phyloP scores from a whole-genome alignment of 2,888 invertebrate genomes.

The Lepidocyrtoides sp. region DNA sequence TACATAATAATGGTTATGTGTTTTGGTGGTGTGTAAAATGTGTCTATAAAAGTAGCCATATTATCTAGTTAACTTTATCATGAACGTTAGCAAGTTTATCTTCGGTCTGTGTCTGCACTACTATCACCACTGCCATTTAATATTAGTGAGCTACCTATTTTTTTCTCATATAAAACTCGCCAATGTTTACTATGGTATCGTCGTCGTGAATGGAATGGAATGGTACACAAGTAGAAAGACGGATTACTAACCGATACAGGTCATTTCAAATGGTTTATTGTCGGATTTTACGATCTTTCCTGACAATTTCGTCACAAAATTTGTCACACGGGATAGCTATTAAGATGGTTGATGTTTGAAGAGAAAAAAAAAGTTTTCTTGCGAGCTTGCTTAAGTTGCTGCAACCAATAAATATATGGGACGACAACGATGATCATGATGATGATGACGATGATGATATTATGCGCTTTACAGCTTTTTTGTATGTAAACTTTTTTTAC shows the following conservation, averaged over 20 bases:
- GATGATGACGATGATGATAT: too few relatives aligned
- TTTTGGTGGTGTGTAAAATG: background rate
- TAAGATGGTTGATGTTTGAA: constrained; percentile 34
- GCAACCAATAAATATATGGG: background rate
- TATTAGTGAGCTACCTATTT: background rate
- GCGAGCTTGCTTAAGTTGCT: background rate
- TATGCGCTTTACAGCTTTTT: too few relatives aligned
- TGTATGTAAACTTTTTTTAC: too few relatives aligned
- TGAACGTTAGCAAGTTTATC: too few relatives aligned
- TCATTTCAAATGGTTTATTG: constrained; percentile 76
- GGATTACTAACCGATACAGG: constrained; percentile 73
- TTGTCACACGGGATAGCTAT: constrained; percentile 72
- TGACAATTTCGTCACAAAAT: constrained; percentile 77
- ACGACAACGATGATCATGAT: too few relatives aligned
- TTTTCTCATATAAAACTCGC: background rate
- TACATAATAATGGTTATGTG: background rate
- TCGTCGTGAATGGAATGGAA: too few relatives aligned
- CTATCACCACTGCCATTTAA: background rate
- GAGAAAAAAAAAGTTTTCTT: constrained; percentile 22
- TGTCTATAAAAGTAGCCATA: constrained; percentile 18
- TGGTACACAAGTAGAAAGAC: too few relatives aligned
- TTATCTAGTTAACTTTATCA: too few relatives aligned
- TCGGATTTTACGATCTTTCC: constrained; percentile 67
- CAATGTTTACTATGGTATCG: too few relatives aligned
- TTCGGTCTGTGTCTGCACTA: too few relatives aligned